phyloP scores from a whole-genome alignment of 1,140 invertebrate species.

The Drosophila ohnishii region DNA sequence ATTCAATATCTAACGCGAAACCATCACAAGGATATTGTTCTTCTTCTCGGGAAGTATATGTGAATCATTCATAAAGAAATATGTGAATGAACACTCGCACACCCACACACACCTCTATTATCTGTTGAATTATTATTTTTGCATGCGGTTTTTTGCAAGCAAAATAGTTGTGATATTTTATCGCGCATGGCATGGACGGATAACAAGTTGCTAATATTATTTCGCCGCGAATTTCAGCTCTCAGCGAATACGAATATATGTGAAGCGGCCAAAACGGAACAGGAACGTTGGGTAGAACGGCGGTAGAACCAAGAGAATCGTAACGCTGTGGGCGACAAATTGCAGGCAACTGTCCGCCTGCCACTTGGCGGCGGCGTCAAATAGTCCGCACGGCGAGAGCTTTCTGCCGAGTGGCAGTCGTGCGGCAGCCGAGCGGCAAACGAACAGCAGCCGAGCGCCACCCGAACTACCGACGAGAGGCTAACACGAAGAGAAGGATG shows the following conservation, averaged over 20 bases:
- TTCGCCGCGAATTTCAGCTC: constrained; percentile 79
- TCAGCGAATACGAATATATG: constrained; percentile 55
- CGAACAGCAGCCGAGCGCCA: constrained; percentile 3
- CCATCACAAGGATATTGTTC: constrained; percentile 4
- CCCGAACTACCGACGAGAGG: background rate
- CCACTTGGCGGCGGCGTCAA: constrained; percentile 32
- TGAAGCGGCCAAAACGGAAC: constrained; percentile 12
- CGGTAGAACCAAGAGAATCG: constrained; percentile 11
- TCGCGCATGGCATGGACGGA: constrained; percentile 83
- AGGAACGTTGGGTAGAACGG: constrained; percentile 18
- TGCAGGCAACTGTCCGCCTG: constrained; percentile 55
- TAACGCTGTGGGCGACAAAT: constrained; percentile 46
- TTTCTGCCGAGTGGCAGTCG: constrained; percentile 13
- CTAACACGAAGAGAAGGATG: constrained; percentile 24
- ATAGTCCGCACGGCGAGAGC: constrained; percentile 48
- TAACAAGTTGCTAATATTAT: constrained; percentile 81
- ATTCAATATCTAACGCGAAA: background rate
- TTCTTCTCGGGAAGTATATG: background rate
- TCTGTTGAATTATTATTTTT: constrained; percentile 82
- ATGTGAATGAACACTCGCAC: constrained; percentile 17
- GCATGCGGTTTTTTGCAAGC: constrained; percentile 83
- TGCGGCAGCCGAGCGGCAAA: background rate
- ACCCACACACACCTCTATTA: constrained; percentile 67
- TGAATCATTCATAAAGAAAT: constrained; percentile 15
- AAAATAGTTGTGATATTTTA: constrained; percentile 83